Evolutionary conservation across 2,113 vertebrate species (phyloP).

Genomic region (Percopsis transmontana): DNA sequence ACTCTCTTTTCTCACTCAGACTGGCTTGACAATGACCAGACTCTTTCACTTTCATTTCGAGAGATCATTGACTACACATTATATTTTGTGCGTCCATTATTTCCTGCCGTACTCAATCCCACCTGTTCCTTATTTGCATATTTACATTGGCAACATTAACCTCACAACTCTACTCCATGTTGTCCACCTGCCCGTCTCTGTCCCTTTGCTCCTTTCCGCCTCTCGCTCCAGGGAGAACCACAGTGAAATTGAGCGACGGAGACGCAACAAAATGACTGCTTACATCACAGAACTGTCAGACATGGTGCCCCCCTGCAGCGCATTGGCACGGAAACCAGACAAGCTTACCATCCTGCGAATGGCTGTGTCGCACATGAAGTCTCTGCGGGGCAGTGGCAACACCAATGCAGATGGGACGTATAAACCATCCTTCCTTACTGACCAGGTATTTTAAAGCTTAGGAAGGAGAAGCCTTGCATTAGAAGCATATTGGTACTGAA

Average conservation of each 20-base stretch:
- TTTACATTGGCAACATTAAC: slow-evolving; percentile 48
- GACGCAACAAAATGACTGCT: slow-evolving; percentile 81
- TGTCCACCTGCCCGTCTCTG: slow-evolving; percentile 59
- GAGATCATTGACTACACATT: slow-evolving; percentile 36
- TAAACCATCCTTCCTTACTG: slow-evolving; percentile 95
- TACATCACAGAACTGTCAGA: slow-evolving; percentile 86
- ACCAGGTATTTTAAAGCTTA: slow-evolving; percentile 81
- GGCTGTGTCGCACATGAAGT: slow-evolving; percentile 99
- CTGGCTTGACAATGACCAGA: slow-evolving; percentile 54
- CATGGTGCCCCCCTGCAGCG: slow-evolving; percentile 98
- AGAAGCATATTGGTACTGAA: no score
- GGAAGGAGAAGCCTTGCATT: not conserved
- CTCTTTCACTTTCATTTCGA: slow-evolving; percentile 48
- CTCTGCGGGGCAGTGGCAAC: slow-evolving; percentile 88
- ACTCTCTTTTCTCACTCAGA: slow-evolving; percentile 56
- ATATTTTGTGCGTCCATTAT: slow-evolving; percentile 47
- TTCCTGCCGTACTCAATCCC: slow-evolving; percentile 32
- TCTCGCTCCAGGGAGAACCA: slow-evolving; percentile 72
- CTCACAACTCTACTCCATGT: slow-evolving; percentile 63
- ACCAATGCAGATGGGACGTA: slow-evolving; percentile 90
- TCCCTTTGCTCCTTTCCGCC: slow-evolving; percentile 46
- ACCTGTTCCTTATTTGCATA: slow-evolving; percentile 29
- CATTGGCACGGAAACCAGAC: slow-evolving; percentile 95
- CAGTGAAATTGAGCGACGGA: slow-evolving; percentile 80
- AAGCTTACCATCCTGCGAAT: slow-evolving; percentile 97